Conservation (phyloP, 2,797 vertebrate species). For the Simalia tracyae region DNA sequence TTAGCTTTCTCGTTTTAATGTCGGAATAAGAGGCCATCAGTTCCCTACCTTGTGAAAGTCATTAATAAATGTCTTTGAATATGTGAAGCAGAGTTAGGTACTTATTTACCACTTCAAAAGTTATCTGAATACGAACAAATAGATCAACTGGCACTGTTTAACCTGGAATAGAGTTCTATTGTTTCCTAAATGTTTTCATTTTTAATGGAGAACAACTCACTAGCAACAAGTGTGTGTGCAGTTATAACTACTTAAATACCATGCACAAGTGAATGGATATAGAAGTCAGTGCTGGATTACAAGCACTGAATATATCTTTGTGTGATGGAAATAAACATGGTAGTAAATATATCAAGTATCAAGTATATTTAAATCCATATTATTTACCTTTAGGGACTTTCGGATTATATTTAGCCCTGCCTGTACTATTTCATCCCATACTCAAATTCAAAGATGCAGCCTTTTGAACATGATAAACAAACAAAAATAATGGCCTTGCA, state of each 20-base stretch:
- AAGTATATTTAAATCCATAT: slow-evolving; percentile 58
- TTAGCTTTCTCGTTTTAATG: slow-evolving; percentile 69
- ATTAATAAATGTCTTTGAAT: slow-evolving; percentile 67
- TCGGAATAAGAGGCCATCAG: slow-evolving; percentile 67
- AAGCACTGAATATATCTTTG: slow-evolving; percentile 59
- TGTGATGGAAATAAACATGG: slow-evolving; percentile 56
- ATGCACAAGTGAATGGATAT: not conserved
- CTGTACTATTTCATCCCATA: not conserved
- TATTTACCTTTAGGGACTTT: slow-evolving; percentile 43
- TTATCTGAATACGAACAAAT: slow-evolving; percentile 72
- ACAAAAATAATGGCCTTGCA: not conserved
- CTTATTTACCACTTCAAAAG: slow-evolving; percentile 73
- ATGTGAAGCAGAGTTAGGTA: slow-evolving; percentile 69
- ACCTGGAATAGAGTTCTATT: slow-evolving; percentile 68
- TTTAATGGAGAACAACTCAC: slow-evolving; percentile 62
- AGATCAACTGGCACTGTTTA: slow-evolving; percentile 71
- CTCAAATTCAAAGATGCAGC: not conserved
- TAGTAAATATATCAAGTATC: slow-evolving; percentile 51
- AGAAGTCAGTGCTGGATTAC: slow-evolving; percentile 17
- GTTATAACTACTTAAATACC: not conserved
- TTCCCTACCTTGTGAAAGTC: slow-evolving; percentile 63
- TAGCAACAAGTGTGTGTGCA: not conserved
- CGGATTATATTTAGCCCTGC: slow-evolving; percentile 11
- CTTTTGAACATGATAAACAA: not conserved
- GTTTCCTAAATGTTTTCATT: slow-evolving; percentile 63